phyloP scores from a whole-genome alignment of 2,797 vertebrate genomes.

The Rousettus madagascariensis region DNA sequence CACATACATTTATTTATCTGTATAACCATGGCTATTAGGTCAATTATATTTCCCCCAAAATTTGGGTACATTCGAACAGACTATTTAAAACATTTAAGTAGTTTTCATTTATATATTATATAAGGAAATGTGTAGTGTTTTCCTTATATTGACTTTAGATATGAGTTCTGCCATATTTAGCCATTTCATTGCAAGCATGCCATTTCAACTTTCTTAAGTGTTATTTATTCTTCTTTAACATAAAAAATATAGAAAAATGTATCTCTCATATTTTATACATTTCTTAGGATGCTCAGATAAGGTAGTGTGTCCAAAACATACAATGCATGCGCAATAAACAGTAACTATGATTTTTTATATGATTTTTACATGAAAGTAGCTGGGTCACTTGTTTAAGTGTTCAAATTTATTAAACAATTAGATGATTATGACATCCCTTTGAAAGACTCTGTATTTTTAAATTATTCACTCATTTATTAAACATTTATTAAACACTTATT shows the following conservation, averaged over 20 bases:
- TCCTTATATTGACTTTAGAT: not conserved
- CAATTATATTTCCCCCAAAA: accelerated
- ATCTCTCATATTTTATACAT: not conserved
- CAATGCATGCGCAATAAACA: not conserved
- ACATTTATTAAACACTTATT: not conserved
- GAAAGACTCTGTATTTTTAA: not conserved
- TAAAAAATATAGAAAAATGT: not conserved
- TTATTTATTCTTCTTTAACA: not conserved
- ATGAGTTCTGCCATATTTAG: not conserved
- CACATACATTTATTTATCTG: not conserved
- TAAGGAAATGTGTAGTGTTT: not conserved
- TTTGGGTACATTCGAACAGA: not conserved
- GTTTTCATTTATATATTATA: not conserved
- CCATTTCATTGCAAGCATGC: not conserved
- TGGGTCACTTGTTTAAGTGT: not conserved
- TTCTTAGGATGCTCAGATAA: not conserved
- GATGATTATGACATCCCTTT: not conserved
- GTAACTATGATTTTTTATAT: not conserved
- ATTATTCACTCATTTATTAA: not conserved
- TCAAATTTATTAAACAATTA: not conserved
- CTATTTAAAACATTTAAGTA: not conserved
- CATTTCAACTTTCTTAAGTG: not conserved
- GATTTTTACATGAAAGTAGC: not conserved
- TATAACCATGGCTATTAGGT: not conserved
- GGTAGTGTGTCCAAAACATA: not conserved